Conservation (phyloP, 2,888 invertebrate genomes). For the Quadroppia sp. region DNA sequence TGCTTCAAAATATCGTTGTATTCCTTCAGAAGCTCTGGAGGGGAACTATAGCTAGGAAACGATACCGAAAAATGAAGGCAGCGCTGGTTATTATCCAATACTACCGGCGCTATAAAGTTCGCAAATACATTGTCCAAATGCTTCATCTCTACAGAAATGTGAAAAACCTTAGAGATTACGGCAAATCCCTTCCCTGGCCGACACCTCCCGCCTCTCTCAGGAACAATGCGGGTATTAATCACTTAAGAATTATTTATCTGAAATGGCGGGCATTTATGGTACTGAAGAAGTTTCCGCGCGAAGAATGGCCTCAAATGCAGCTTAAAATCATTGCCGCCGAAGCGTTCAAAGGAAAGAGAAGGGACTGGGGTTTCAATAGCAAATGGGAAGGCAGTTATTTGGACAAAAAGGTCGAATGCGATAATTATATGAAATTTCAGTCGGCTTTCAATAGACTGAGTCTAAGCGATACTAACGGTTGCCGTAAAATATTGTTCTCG, state of each 20-base stretch:
- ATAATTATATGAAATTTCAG: slow-evolving; percentile 62
- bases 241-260: slow-evolving; percentile 32
- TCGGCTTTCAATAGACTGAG: slow-evolving; percentile 65
- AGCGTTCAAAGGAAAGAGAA: slow-evolving; percentile 63
- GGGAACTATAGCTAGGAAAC: slow-evolving; percentile 70
- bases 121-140: slow-evolving; percentile 63
- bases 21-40: slow-evolving; percentile 89
- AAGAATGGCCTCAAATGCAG: slow-evolving; percentile 81
- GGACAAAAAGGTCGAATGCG: slow-evolving; percentile 63
- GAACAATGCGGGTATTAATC: slow-evolving; percentile 48
- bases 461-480: slow-evolving; percentile 60
- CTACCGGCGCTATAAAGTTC: slow-evolving; percentile 72
- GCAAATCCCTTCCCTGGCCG: slow-evolving; percentile 78
- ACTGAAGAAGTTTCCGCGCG: slow-evolving; percentile 70
- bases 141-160: slow-evolving; percentile 56
- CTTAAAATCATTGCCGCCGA: slow-evolving; percentile 70
- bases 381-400: slow-evolving; percentile 83
- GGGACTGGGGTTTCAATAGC: slow-evolving; percentile 69
- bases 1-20: slow-evolving; percentile 85
- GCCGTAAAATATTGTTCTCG: slow-evolving; percentile 63
- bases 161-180: slow-evolving; percentile 66
- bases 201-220: slow-evolving; percentile 66
- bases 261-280: slow-evolving; percentile 81
- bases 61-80: slow-evolving; percentile 80
- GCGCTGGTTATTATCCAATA: slow-evolving; percentile 72